Percentiles rank a stretch among this genome's conserved stretches.
These are phyloP conservation scores for Spea hammondii DNA, from an alignment of 2,797 vertebrate species.

Conservation along the genomic window DNA sequence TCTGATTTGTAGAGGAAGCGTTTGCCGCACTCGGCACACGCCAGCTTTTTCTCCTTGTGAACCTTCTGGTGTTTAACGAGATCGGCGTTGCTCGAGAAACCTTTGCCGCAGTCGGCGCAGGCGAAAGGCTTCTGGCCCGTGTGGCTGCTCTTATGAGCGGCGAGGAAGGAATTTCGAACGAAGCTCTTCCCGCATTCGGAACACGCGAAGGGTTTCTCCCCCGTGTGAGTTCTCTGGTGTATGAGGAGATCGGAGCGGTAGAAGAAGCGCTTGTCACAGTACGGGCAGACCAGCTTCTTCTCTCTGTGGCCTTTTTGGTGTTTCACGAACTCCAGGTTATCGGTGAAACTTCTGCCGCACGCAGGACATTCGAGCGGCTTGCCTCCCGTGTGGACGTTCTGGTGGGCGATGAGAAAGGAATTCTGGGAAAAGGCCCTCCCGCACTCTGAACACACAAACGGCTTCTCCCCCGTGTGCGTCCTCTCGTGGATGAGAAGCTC, in stretches of 20 bases:
- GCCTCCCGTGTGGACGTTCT: constrained; percentile 59
- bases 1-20: background rate
- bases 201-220: no score
- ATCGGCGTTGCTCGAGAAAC: constrained; percentile 16
- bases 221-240: constrained; percentile 46
- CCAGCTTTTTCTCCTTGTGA: constrained; percentile 28
- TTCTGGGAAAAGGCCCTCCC: constrained; percentile 59
- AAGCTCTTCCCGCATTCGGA: no score
- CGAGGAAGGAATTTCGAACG: no score
- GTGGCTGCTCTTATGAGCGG: constrained; percentile 20
- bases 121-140: constrained; percentile 6
- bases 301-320: constrained; percentile 59
- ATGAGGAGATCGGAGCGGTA: constrained; percentile 57
- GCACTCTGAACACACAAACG: constrained; percentile 60
- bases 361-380: constrained; percentile 40
- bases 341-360: constrained; percentile 50
- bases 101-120: constrained; percentile 22
- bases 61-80: constrained; percentile 29
- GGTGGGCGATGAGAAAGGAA: constrained; percentile 60
- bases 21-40: constrained; percentile 12
- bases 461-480: constrained; percentile 64
- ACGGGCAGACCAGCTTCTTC: constrained; percentile 51
- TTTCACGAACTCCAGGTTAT: constrained; percentile 46
- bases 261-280: constrained; percentile 61
- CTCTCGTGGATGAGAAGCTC: constrained; percentile 60